phyloP scores from a whole-genome alignment of 2,113 vertebrate species.

The Corvus cornix region DNA sequence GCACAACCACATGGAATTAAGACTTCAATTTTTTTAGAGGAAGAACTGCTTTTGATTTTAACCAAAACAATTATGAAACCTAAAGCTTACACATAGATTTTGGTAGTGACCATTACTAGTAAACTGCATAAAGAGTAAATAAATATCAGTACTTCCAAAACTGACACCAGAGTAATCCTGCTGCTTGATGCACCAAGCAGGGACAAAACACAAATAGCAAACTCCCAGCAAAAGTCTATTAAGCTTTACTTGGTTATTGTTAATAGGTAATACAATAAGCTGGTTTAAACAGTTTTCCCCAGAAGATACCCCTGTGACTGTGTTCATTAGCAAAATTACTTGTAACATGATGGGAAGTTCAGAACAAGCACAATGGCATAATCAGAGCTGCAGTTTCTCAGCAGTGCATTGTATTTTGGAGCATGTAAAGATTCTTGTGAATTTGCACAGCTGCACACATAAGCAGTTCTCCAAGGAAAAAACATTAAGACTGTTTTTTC shows the following conservation, averaged over 20 bases:
- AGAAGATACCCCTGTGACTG: not conserved
- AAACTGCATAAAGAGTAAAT: constrained; percentile 7
- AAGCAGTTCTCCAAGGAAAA: not conserved
- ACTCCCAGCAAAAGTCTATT: not conserved
- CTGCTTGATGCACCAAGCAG: not conserved
- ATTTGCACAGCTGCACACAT: not conserved
- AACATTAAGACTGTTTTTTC: not conserved
- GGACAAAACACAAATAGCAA: not conserved
- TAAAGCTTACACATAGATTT: not conserved
- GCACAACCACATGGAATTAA: not conserved
- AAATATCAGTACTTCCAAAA: constrained; percentile 12
- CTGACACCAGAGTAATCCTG: not conserved
- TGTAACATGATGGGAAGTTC: not conserved
- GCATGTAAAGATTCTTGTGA: not conserved
- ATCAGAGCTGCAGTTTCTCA: not conserved
- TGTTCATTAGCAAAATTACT: not conserved
- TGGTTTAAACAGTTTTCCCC: not conserved
- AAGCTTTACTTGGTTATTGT: not conserved
- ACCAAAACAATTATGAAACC: not conserved
- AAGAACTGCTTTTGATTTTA: constrained; percentile 11
- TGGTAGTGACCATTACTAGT: not conserved
- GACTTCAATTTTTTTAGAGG: not conserved
- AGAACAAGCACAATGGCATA: not conserved
- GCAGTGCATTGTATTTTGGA: not conserved
- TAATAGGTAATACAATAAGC: not conserved